Conservation (phyloP, 2,888 invertebrate genomes). For the Cantharis rufa region DNA sequence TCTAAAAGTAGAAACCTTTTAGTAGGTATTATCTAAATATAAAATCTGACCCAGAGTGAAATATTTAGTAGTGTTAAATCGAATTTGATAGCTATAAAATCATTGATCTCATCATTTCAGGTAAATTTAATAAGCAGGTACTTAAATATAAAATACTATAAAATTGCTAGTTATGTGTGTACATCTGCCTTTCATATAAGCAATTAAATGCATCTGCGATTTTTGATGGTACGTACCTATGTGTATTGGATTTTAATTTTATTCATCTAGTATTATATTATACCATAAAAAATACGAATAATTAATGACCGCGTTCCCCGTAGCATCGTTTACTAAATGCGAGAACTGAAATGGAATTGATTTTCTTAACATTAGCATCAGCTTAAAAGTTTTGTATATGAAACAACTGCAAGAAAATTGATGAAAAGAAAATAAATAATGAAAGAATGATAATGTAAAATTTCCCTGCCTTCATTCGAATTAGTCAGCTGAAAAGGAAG, state of each 20-base stretch:
- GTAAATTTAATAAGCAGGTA: slow-evolving; percentile 29
- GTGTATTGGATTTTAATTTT: not conserved
- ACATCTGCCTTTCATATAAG: not conserved
- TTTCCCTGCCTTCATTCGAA: slow-evolving; percentile 47
- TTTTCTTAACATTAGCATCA: slow-evolving; percentile 10
- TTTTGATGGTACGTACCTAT: not conserved
- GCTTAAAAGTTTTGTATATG: slow-evolving; percentile 1
- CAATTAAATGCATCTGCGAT: not conserved
- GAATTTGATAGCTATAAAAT: slow-evolving; percentile 12
- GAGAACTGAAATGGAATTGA: slow-evolving; percentile 4
- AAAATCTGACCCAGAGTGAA: slow-evolving; percentile 8
- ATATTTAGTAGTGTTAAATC: slow-evolving; percentile 13
- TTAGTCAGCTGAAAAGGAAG: slow-evolving; percentile 50
- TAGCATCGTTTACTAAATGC: not conserved
- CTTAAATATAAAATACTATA: slow-evolving; percentile 6
- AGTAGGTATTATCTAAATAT: slow-evolving; percentile 6
- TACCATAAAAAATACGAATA: not conserved
- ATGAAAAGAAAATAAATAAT: slow-evolving; percentile 51
- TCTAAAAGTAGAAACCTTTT: slow-evolving; percentile 2
- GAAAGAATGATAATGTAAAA: slow-evolving; percentile 55
- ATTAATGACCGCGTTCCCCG: slow-evolving; percentile 27
- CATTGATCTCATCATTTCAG: slow-evolving; percentile 24
- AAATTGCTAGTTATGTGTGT: not conserved
- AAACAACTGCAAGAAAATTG: slow-evolving; percentile 24
- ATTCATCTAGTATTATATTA: not conserved